Evolutionary conservation across 2,113 vertebrate species (phyloP).

Genomic region (Cinclus mexicanus): DNA sequence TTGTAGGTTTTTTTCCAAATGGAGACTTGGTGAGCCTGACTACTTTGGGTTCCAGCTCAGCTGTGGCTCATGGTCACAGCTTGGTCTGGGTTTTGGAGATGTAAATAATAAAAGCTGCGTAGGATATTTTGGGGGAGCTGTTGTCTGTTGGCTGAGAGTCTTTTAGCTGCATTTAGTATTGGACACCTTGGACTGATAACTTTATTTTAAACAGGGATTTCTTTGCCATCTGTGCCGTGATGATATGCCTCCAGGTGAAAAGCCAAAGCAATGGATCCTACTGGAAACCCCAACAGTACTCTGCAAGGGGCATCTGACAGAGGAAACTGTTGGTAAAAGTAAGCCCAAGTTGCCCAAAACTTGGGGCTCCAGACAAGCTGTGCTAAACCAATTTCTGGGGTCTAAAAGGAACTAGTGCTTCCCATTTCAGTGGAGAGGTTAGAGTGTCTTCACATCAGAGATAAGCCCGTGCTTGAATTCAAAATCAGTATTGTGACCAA

Average conservation of each 20-base stretch:
- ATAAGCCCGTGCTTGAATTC: background rate
- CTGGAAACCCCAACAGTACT: background rate
- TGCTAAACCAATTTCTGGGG: background rate
- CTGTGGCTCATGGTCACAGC: background rate
- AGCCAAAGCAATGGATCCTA: background rate
- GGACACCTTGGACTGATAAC: background rate
- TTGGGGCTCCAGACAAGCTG: background rate
- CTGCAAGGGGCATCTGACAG: background rate
- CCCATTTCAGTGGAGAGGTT: background rate
- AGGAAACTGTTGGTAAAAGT: accelerated
- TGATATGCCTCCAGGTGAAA: background rate
- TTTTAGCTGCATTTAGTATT: background rate
- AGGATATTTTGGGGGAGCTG: background rate
- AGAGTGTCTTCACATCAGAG: background rate
- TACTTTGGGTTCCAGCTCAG: background rate
- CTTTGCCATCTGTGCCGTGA: background rate
- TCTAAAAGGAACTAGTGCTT: background rate
- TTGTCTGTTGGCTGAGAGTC: background rate
- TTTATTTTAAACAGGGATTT: background rate
- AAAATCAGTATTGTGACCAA: background rate
- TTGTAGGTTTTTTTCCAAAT: background rate
- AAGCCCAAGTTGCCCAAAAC: background rate
- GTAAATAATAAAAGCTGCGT: background rate
- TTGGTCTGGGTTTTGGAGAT: background rate
- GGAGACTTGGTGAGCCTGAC: background rate